Conservation (phyloP, 2,888 invertebrate species). For the Omphaloscelis lunosa region DNA sequence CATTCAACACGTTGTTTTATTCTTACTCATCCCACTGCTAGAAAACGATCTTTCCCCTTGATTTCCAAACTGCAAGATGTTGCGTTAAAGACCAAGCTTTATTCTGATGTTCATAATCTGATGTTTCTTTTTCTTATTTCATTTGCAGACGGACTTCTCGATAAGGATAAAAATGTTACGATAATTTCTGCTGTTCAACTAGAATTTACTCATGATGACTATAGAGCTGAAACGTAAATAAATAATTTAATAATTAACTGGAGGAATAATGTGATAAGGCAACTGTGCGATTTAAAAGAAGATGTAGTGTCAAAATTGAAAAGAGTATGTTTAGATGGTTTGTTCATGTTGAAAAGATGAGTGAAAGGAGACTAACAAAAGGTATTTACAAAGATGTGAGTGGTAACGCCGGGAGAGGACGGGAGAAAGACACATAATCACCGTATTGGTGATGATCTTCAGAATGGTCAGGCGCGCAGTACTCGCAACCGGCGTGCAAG, state of each 20-base stretch:
- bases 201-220: not conserved
- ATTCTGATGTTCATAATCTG: not conserved
- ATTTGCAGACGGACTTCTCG: conserved; percentile 13
- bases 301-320: not conserved
- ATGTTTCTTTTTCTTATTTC: not conserved
- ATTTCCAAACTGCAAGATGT: not conserved
- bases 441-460: not conserved
- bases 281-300: not conserved
- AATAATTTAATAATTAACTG: not conserved
- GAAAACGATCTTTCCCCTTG: not conserved
- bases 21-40: not conserved
- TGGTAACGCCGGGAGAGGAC: not conserved
- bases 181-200: not conserved
- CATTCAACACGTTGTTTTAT: no score
- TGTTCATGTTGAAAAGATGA: not conserved
- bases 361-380: not conserved
- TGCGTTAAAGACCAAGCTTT: no score
- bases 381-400: not conserved
- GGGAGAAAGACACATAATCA: no score
- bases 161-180: conserved; percentile 25
- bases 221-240: conserved; percentile 19
- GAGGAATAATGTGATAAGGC: no score
- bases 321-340: not conserved
- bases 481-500: not conserved
- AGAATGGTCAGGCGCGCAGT: not conserved